Conservation (phyloP, 2,113 vertebrate genomes). For the Nothobranchius furzeri region DNA sequence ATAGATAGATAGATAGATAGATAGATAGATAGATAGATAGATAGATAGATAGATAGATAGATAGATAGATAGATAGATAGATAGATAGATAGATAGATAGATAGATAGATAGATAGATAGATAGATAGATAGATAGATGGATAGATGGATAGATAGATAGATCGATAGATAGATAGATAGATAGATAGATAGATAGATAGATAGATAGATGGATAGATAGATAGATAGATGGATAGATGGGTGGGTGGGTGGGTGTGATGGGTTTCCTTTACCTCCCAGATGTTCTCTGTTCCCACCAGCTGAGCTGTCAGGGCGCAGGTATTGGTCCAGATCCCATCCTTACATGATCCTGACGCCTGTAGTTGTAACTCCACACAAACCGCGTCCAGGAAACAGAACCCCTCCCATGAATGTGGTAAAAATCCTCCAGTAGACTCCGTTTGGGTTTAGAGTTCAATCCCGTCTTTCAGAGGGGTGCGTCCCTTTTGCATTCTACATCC, state of each 20-base stretch:
- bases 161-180: conserved; percentile 14
- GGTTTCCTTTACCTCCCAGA: conserved; percentile 56
- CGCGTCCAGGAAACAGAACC: conserved; percentile 31
- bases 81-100: no score
- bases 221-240: conserved; percentile 17
- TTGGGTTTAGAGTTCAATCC: conserved; percentile 49
- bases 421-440: conserved; percentile 66
- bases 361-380: conserved; percentile 62
- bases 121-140: neutral
- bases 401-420: conserved; percentile 16
- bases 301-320: conserved; percentile 49
- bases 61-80: conserved; percentile 18
- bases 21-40: neutral
- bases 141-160: conserved; percentile 1
- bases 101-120: no score
- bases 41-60: neutral
- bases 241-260: conserved; percentile 9
- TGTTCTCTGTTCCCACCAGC: conserved; percentile 1
- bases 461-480: conserved; percentile 68
- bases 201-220: conserved; percentile 17
- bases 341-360: neutral
- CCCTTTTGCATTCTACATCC: conserved; percentile 70
- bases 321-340: conserved; percentile 60
- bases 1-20: no score
- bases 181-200: conserved; percentile 13